These are phyloP conservation scores for Stenchaetothrips biformis DNA, from an alignment of 2,888 invertebrate genomes.

Conservation along the genomic window DNA sequence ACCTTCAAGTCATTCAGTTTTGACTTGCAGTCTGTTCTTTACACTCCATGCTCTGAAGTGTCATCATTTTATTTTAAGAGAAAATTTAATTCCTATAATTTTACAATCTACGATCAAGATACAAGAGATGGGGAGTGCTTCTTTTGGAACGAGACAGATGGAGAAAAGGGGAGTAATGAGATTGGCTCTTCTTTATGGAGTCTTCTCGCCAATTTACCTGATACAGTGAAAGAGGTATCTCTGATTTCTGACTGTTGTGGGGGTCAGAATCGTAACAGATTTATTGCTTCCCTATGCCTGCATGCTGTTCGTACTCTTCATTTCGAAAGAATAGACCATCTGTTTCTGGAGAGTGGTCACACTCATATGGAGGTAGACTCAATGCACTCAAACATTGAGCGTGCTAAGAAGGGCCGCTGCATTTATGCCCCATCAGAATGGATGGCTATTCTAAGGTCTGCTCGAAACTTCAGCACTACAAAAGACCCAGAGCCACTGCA, in stretches of 20 bases:
- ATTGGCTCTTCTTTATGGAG: slow-evolving; percentile 34
- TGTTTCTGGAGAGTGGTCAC: slow-evolving; percentile 40
- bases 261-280: slow-evolving; percentile 38
- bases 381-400: slow-evolving; percentile 39
- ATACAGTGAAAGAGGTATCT: slow-evolving; percentile 32
- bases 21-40: slow-evolving; percentile 41
- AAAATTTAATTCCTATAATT: too few species aligned
- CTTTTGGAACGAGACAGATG: slow-evolving; percentile 34
- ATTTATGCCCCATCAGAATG: slow-evolving; percentile 37
- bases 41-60: slow-evolving; percentile 41
- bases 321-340: slow-evolving; percentile 37
- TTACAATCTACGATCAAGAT: slow-evolving; percentile 33
- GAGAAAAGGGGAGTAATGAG: slow-evolving; percentile 34
- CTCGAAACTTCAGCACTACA: slow-evolving; percentile 34
- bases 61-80: slow-evolving; percentile 41
- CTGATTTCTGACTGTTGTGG: slow-evolving; percentile 38
- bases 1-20: slow-evolving; percentile 35
- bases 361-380: too few species aligned
- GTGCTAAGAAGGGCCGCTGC: slow-evolving; percentile 35
- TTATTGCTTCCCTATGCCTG: slow-evolving; percentile 36
- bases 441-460: slow-evolving; percentile 36
- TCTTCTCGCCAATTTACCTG: slow-evolving; percentile 32
- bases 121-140: slow-evolving; percentile 31
- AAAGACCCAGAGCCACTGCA: slow-evolving; percentile 34
- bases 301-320: slow-evolving; percentile 35